Evolutionary conservation across 2,113 vertebrate species (phyloP), one percentile per base, ranked within the genome.

Genomic region (Daboia siamensis): DNA sequence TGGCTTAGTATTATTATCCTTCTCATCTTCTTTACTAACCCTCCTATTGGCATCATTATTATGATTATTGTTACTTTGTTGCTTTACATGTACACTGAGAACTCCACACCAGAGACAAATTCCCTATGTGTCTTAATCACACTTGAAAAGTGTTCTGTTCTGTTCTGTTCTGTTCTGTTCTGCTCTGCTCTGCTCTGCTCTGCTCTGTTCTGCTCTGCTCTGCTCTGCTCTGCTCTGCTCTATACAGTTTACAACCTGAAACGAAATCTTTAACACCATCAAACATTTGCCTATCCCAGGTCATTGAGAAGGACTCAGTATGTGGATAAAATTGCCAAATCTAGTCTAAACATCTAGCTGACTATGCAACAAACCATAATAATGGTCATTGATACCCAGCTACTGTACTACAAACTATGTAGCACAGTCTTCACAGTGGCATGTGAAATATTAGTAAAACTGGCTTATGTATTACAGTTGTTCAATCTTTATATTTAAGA

Each of bases 341-440:
- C 59, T 29, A 64, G 3, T 64, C 26, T 29, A 64, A 64, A 64
- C 26, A 29, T 64, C 59, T 29, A 26, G 59, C 26, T 69, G 64
- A n/a, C 61, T 69, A 69, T 69, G 61, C 4, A 69, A n/a, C 61
- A 15, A n/a, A 69, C 64, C 64, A 69, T 69, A 69, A 39, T 44
- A 80, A 80, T 39, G 17, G 7, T 91, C 94, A 74, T 91, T 90
- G 69, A 80, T 90, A 94, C 29, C 64, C 84, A 95, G 89, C 46
- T 56, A 91, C 52, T 52, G 5, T 0, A 17, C 39, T 84, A 11
- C 57, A 92, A 33, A 29, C 93, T 93, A 61, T 13, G 55, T 55
- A 91, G 93, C 0, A 12, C 85, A 92, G 91, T 88, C 69, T 29
- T 33, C 0, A 0, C 44, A 88, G 39, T 84, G 91, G 94, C 91